Conservation (phyloP, 2,888 invertebrate species). For the Trypoxylon attenuatum region DNA sequence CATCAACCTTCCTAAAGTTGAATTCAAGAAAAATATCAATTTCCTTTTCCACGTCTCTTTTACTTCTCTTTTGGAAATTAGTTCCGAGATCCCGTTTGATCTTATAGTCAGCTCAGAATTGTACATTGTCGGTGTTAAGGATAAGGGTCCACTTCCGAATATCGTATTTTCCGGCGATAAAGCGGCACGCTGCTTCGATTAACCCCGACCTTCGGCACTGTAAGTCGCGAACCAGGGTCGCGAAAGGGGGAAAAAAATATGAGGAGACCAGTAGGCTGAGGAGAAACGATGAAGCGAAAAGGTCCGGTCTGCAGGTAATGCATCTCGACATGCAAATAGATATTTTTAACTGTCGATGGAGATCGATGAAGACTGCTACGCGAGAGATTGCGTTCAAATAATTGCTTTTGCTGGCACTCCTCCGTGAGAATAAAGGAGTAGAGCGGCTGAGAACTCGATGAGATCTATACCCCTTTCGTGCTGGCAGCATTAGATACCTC, state of each 20-base stretch:
- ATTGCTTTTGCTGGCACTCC: conserved; percentile 28
- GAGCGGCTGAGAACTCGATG: neutral
- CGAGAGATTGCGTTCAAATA: conserved; percentile 46
- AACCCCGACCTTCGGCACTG: conserved; percentile 39
- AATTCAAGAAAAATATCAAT: neutral
- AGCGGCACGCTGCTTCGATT: conserved; percentile 25
- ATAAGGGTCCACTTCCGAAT: too few species aligned
- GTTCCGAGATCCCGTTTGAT: too few species aligned
- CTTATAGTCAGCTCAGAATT: too few species aligned
- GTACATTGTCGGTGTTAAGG: too few species aligned
- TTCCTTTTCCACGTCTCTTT: too few species aligned
- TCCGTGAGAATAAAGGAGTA: conserved; percentile 19
- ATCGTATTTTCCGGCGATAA: conserved; percentile 1
- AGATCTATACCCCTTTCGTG: conserved; percentile 7
- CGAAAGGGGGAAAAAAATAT: neutral
- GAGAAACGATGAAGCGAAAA: conserved; percentile 24
- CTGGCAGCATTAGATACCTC: conserved; percentile 12
- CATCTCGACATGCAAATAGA: conserved; percentile 61
- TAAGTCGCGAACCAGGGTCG: conserved; percentile 13
- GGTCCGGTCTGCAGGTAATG: conserved; percentile 47
- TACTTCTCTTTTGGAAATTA: too few species aligned
- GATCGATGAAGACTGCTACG: conserved; percentile 56
- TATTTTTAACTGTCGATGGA: conserved; percentile 59
- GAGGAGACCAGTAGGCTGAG: neutral
- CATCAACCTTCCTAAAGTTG: neutral